phyloP scores from a whole-genome alignment of 2,113 vertebrate species.

The Atlantisia rogersi region DNA sequence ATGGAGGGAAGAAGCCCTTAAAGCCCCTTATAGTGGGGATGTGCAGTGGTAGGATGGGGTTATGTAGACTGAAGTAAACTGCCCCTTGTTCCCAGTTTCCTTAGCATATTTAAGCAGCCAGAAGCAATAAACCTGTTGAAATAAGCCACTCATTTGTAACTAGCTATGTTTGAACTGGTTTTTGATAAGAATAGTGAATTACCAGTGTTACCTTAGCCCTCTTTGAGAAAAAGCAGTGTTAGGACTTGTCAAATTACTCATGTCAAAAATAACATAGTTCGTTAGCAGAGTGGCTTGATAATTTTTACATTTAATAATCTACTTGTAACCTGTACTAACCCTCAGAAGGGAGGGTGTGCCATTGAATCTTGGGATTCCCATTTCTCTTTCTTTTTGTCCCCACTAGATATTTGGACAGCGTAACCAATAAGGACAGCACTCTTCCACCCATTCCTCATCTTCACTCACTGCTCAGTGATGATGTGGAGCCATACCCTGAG shows the following conservation, averaged over 20 bases:
- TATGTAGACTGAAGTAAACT: background rate
- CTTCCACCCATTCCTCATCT: slow-evolving; percentile 96
- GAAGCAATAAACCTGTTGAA: background rate
- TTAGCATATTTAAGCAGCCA: background rate
- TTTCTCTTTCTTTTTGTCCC: background rate
- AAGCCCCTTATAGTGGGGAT: background rate
- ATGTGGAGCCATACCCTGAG: slow-evolving; percentile 91
- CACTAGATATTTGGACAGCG: slow-evolving; percentile 92
- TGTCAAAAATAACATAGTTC: background rate
- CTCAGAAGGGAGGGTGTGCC: background rate
- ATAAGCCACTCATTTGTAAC: background rate
- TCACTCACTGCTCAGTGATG: slow-evolving; percentile 94
- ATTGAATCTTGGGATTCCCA: background rate
- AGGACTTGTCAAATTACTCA: background rate
- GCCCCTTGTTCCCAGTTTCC: background rate
- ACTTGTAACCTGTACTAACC: background rate
- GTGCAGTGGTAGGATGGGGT: background rate
- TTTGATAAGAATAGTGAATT: background rate
- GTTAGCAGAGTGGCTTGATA: background rate
- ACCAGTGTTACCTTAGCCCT: background rate
- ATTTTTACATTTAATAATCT: background rate
- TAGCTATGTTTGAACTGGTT: background rate
- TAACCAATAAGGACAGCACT: slow-evolving; percentile 97
- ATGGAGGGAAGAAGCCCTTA: background rate
- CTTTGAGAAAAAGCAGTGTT: background rate